These are phyloP conservation scores for Andrena marginata DNA, from an alignment of 2,888 invertebrate species.

Conservation along the genomic window DNA sequence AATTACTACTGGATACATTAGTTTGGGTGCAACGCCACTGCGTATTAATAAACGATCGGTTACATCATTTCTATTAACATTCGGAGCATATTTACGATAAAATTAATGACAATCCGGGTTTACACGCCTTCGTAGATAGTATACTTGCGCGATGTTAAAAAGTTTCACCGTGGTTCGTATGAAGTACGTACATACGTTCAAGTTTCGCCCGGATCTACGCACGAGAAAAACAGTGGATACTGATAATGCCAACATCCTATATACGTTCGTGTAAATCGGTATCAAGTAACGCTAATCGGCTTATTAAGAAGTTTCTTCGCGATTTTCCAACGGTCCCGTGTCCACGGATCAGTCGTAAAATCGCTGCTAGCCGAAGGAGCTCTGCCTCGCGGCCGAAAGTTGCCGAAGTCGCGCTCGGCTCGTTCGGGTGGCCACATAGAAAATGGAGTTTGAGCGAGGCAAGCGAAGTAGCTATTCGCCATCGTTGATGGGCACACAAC, in stretches of 20 bases:
- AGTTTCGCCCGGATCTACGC: background rate
- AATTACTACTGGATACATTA: too few relatives aligned
- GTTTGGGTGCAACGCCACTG: background rate
- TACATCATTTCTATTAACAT: constrained; percentile 33
- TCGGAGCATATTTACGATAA: background rate
- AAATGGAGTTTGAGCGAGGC: constrained; percentile 80
- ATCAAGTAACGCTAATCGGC: background rate
- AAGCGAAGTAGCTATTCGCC: constrained; percentile 81
- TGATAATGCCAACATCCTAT: background rate
- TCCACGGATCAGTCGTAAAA: constrained; percentile 22
- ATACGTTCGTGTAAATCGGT: background rate
- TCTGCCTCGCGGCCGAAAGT: constrained; percentile 61
- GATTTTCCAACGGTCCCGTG: constrained; percentile 6
- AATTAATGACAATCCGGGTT: background rate
- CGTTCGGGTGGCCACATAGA: constrained; percentile 76
- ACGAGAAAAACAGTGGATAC: background rate
- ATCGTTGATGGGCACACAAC: constrained; percentile 79
- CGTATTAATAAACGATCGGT: background rate
- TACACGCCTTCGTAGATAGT: background rate
- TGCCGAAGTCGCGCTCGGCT: constrained; percentile 68
- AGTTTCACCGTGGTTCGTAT: too few relatives aligned
- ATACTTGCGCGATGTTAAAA: background rate
- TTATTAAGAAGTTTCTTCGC: background rate
- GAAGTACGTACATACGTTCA: background rate
- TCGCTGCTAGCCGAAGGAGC: constrained; percentile 40